phyloP scores from a whole-genome alignment of 2,888 invertebrate genomes.

The Brachyptera risi region DNA sequence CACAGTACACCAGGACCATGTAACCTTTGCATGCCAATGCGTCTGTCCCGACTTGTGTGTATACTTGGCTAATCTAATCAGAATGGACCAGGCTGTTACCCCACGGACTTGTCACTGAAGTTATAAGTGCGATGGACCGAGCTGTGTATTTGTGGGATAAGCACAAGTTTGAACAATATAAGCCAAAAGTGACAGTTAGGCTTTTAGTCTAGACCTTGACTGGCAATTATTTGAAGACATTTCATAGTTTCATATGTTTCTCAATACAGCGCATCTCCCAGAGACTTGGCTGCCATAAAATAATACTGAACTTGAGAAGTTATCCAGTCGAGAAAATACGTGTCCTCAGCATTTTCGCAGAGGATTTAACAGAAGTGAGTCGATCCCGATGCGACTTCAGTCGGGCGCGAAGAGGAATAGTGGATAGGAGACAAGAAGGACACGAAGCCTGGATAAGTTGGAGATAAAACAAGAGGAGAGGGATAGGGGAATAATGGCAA shows the following conservation, averaged over 20 bases:
- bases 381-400: conserved; percentile 1
- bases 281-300: conserved; percentile 4
- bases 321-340: conserved; percentile 20
- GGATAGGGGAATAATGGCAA: conserved; percentile 20
- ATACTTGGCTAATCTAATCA: neutral
- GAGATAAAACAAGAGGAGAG: conserved; percentile 20
- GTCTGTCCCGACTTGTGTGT: neutral
- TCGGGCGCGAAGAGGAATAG: conserved; percentile 13
- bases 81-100: neutral
- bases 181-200: neutral
- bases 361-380: conserved; percentile 14
- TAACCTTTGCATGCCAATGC: neutral
- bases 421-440: conserved; percentile 2
- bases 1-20: too few species aligned
- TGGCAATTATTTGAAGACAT: neutral
- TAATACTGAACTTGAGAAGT: conserved; percentile 14
- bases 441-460: conserved; percentile 6
- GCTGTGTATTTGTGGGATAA: neutral
- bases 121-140: neutral
- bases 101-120: neutral
- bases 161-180: neutral
- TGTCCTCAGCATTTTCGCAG: conserved; percentile 20
- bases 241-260: neutral
- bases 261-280: neutral
- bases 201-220: neutral